Evolutionary conservation across 1,140 invertebrate species (phyloP), one percentile per base, ranked within the genome.

Genomic region (Pseudachorutes palmiensis): DNA sequence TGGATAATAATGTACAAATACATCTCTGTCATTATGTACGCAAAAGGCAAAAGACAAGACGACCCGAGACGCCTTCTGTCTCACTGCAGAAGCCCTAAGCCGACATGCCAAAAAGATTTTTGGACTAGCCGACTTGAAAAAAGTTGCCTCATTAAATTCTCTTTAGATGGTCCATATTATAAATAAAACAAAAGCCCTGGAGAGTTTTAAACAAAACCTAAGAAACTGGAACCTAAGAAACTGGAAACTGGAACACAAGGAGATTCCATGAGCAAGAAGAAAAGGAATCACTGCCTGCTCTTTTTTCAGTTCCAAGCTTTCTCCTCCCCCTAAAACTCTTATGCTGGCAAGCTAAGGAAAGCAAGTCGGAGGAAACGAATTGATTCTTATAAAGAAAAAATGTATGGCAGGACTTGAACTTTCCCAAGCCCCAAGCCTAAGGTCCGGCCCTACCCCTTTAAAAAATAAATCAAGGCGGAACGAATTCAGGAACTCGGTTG

Each of bases 61-160:
- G 41, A 45, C 41, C 9, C n/a, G 9, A 45, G n/a, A 12, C 41
- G 9, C n/a, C 9, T 64, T 29, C 63, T 24, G 22, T 64, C 63
- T n/a, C n/a, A 5, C 51, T 19, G 24, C 48, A 33, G 36, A 45
- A 19, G 36, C 36, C 36, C 19, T 12, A 45, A 45, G 36, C 36
- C 19, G 36, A 45, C 36, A 45, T 45, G 36, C 36, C 36, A 45
- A 45, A n/a, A 45, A 45, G 36, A 45, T 45, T 19, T 19, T 45
- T 9, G 36, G 19, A 45, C 9, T 12, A 45, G 19, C 9, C 36
- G 14, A 60, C 24, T 29, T 29, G 2, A 60, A 31, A 60, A 60
- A 60, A 29, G 24, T 30, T 30, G 30, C 5, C 30, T 60, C 58
- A 32, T 60, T 60, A 60, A 60, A 60, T 60, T 60, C 58, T 60